These are phyloP conservation scores for Gobio occitaniae DNA, from an alignment of 2,797 vertebrate genomes.

Conservation along the genomic window DNA sequence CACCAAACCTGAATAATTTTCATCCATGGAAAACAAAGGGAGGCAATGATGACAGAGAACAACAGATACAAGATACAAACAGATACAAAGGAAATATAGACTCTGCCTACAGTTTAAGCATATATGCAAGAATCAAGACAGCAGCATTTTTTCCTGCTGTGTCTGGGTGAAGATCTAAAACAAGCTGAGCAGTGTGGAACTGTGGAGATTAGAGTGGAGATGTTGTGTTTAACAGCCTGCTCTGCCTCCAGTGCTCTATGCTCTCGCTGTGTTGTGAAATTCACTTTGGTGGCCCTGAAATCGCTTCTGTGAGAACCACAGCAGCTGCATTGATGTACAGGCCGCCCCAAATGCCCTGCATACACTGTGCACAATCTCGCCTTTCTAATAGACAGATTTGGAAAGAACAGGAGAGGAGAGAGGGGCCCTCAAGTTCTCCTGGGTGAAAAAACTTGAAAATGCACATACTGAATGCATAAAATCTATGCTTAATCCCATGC, in stretches of 20 bases:
- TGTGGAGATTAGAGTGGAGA: slow-evolving; percentile 69
- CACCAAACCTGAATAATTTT: not conserved
- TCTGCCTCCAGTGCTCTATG: not conserved
- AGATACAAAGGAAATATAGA: not conserved
- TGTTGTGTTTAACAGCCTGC: slow-evolving; percentile 20
- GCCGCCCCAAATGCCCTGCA: slow-evolving; percentile 65
- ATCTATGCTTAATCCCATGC: not conserved
- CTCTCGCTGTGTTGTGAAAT: slow-evolving; percentile 68
- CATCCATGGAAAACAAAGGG: not conserved
- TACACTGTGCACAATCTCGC: slow-evolving; percentile 61
- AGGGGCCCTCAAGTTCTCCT: not conserved
- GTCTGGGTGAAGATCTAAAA: slow-evolving; percentile 66
- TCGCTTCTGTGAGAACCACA: slow-evolving; percentile 77
- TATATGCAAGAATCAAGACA: not conserved
- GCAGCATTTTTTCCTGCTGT: slow-evolving; percentile 13
- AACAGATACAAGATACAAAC: too few species aligned
- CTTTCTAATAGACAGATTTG: slow-evolving; percentile 65
- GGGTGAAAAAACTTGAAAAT: slow-evolving; percentile 11
- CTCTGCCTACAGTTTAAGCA: not conserved
- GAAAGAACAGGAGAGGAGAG: slow-evolving; percentile 48
- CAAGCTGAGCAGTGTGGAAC: slow-evolving; percentile 71
- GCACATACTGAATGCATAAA: not conserved
- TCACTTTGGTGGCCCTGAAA: slow-evolving; percentile 79
- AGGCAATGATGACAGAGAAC: not conserved
- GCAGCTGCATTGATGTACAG: slow-evolving; percentile 73